A percentile compares a stretch with the other conserved stretches of the same genome.
Conservation (phyloP, 2,797 vertebrate species). For the Karalla daura region DNA sequence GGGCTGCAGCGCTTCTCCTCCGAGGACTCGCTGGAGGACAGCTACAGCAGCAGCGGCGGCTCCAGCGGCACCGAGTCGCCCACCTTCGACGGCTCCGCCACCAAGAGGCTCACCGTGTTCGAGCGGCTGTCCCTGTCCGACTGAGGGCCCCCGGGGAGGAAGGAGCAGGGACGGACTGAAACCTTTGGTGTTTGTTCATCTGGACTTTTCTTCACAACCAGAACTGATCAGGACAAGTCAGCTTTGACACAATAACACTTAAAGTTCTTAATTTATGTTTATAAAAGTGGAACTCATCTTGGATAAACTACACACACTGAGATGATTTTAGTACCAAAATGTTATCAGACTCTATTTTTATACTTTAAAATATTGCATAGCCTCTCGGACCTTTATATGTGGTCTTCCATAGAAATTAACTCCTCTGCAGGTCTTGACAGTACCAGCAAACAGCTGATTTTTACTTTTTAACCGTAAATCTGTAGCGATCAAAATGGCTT, state of each 20-base stretch:
- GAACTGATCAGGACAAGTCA: slow-evolving; percentile 65
- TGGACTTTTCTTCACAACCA: slow-evolving; percentile 54
- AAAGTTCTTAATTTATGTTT: slow-evolving; percentile 78
- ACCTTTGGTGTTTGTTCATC: slow-evolving; percentile 30
- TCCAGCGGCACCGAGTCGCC: slow-evolving; percentile 88
- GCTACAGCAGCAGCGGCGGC: slow-evolving; percentile 87
- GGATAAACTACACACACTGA: slow-evolving; percentile 62
- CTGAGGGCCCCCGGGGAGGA: slow-evolving; percentile 58
- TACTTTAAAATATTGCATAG: slow-evolving; percentile 71
- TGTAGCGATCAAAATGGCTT: slow-evolving; percentile 67
- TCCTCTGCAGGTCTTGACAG: slow-evolving; percentile 67
- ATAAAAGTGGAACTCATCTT: slow-evolving; percentile 44
- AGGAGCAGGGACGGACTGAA: slow-evolving; percentile 34
- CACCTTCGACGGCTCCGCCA: slow-evolving; percentile 79
- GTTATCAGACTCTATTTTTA: slow-evolving; percentile 80
- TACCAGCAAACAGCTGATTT: slow-evolving; percentile 56
- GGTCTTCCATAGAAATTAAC: slow-evolving; percentile 79
- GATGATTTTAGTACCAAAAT: slow-evolving; percentile 77
- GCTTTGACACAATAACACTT: slow-evolving; percentile 74
- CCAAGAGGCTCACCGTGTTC: slow-evolving; percentile 86
- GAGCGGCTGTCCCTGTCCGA: slow-evolving; percentile 89
- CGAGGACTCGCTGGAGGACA: slow-evolving; percentile 88
- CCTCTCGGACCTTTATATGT: slow-evolving; percentile 69
- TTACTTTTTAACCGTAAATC: slow-evolving; percentile 46
- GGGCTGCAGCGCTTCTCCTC: slow-evolving; percentile 85